Evolutionary conservation across 2,113 vertebrate genomes (phyloP).

Genomic region (Catharus minimus): DNA sequence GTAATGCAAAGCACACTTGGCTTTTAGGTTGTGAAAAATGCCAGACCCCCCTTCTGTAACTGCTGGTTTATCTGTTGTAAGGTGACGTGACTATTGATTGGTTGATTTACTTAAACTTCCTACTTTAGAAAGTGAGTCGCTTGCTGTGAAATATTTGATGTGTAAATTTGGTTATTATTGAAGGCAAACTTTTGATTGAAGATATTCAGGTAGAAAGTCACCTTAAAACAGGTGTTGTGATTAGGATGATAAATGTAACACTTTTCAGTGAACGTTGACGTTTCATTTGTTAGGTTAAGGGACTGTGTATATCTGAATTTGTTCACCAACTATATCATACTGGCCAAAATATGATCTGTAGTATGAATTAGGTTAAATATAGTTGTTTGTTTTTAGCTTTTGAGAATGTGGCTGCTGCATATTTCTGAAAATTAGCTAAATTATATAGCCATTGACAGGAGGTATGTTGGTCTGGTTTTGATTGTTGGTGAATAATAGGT

Average conservation of each 20-base stretch:
- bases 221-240: slow-evolving; percentile 88
- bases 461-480: slow-evolving; percentile 91
- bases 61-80: slow-evolving; percentile 90
- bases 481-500: slow-evolving; percentile 94
- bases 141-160: slow-evolving; percentile 86
- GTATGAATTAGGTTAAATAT: slow-evolving; percentile 89
- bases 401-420: slow-evolving; percentile 91
- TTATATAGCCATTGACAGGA: slow-evolving; percentile 90
- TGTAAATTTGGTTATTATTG: slow-evolving; percentile 82
- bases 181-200: slow-evolving; percentile 83
- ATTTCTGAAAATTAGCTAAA: slow-evolving; percentile 91
- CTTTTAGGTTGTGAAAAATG: slow-evolving; percentile 76
- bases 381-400: slow-evolving; percentile 87
- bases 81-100: slow-evolving; percentile 88
- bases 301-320: slow-evolving; percentile 83
- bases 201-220: slow-evolving; percentile 86
- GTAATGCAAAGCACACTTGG: slow-evolving; percentile 77
- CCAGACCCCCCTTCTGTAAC: slow-evolving; percentile 57
- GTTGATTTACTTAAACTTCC: slow-evolving; percentile 83
- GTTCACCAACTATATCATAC: slow-evolving; percentile 92
- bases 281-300: slow-evolving; percentile 80
- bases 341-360: slow-evolving; percentile 86
- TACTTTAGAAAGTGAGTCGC: slow-evolving; percentile 83
- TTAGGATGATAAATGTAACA: slow-evolving; percentile 78
- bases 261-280: slow-evolving; percentile 77